Conservation (phyloP, 2,888 invertebrate genomes). For the Synanthedon vespiformis region DNA sequence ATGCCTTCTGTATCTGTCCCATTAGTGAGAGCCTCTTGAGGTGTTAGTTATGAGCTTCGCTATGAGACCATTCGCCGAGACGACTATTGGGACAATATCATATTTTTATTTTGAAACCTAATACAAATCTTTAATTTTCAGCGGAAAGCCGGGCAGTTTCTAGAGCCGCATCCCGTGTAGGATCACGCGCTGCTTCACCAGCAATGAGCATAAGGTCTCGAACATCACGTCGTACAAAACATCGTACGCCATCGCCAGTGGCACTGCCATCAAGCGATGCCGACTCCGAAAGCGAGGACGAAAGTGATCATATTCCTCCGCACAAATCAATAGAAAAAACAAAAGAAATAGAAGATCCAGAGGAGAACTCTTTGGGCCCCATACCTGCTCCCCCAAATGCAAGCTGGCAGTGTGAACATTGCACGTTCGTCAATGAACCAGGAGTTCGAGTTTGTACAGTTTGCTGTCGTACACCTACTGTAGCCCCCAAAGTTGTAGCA, state of each 20-base stretch:
- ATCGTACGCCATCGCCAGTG: conserved; percentile 52
- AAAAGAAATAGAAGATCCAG: conserved; percentile 9
- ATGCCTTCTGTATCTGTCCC: no score
- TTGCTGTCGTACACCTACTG: conserved; percentile 85
- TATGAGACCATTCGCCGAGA: no score
- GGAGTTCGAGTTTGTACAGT: conserved; percentile 84
- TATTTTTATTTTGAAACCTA: no score
- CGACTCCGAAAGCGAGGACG: conserved; percentile 71
- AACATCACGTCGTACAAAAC: conserved; percentile 69
- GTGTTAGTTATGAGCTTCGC: no score
- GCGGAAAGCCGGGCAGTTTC: conserved; percentile 60
- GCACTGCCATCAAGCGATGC: conserved; percentile 68
- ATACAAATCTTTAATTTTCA: conserved; percentile 7
- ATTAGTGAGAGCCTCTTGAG: no score
- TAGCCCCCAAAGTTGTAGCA: conserved; percentile 29
- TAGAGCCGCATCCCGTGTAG: conserved; percentile 70
- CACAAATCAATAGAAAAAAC: neutral
- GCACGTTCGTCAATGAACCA: conserved; percentile 87
- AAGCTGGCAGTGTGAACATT: conserved; percentile 90
- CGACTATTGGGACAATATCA: no score
- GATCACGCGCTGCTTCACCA: conserved; percentile 76
- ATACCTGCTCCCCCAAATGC: conserved; percentile 67
- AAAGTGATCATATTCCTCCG: conserved; percentile 22
- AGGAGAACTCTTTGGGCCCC: conserved; percentile 42
- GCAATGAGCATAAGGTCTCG: conserved; percentile 78